Evolutionary conservation across 2,797 vertebrate genomes (phyloP).

Genomic region (Myiotriccus ornatus): DNA sequence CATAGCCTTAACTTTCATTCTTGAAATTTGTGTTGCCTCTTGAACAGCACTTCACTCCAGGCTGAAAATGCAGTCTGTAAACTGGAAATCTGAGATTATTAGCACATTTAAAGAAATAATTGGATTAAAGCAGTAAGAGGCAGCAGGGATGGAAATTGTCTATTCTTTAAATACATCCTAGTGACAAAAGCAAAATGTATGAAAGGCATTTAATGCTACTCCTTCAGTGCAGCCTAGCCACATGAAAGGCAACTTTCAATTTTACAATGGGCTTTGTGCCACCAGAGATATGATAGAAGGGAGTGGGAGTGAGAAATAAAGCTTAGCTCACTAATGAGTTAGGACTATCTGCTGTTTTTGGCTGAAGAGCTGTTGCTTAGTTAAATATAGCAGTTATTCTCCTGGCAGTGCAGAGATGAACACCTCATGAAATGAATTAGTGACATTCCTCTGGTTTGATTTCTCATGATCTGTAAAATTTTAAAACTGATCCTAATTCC

Average conservation of each 20-base stretch:
- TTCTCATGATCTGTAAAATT: conserved; percentile 61
- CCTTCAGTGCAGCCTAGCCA: neutral
- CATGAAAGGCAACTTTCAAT: conserved; percentile 8
- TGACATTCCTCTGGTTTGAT: conserved; percentile 55
- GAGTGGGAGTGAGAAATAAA: conserved; percentile 35
- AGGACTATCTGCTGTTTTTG: neutral
- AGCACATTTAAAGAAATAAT: conserved; percentile 38
- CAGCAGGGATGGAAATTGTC: neutral
- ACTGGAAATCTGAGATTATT: conserved; percentile 29
- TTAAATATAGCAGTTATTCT: conserved; percentile 41
- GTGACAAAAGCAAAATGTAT: neutral
- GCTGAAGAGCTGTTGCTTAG: neutral
- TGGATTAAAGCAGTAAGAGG: conserved; percentile 8
- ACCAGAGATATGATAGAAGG: conserved; percentile 3
- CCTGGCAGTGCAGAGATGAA: conserved; percentile 19
- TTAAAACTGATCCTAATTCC: conserved; percentile 55
- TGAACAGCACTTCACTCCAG: neutral
- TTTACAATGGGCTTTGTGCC: neutral
- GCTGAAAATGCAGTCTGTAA: neutral
- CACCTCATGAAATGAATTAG: conserved; percentile 59
- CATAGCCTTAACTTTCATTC: neutral
- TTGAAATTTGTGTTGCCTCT: neutral
- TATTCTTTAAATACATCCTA: conserved; percentile 4
- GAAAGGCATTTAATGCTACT: neutral
- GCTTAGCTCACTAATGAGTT: conserved; percentile 38